Evolutionary conservation across 64 coral and sea anemone genomes (phyloP).

Genomic region (Actinia tenebrosa): DNA sequence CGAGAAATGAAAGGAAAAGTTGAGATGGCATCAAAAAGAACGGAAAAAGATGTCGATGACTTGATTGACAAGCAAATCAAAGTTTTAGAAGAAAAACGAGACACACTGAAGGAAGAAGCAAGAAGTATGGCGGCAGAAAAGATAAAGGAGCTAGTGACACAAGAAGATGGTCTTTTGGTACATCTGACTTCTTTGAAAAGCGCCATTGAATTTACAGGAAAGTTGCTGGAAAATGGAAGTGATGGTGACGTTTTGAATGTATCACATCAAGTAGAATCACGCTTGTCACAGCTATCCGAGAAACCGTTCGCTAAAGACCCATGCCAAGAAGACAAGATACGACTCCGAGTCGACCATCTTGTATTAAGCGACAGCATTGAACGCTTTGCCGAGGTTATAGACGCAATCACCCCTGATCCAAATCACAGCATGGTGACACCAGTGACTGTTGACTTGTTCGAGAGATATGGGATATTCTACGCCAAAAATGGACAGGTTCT

Average conservation of each 20-base stretch:
- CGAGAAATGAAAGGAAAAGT: not conserved
- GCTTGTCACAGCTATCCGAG: not conserved
- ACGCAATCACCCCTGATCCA: not conserved
- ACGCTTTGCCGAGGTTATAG: not conserved
- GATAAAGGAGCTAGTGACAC: not conserved
- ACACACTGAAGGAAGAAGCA: not conserved
- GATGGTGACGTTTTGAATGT: not conserved
- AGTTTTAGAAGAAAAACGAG: conserved; percentile 3
- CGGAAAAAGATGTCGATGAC: not conserved
- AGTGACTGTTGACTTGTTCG: not conserved
- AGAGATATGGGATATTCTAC: not conserved
- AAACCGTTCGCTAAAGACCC: not conserved
- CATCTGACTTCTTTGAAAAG: not conserved
- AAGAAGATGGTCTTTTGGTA: not conserved
- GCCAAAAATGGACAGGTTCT: not conserved
- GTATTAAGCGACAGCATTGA: not conserved
- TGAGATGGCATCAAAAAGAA: not conserved
- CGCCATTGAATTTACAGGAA: not conserved
- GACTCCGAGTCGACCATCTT: not conserved
- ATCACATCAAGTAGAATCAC: not conserved
- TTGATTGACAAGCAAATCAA: conserved; percentile 3
- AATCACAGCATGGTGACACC: not conserved
- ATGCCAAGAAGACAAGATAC: conserved; percentile 5
- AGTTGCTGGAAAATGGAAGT: not conserved
- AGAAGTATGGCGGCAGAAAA: not conserved